Percentiles rank a stretch among this genome's conserved stretches.
Conservation (phyloP, 2,113 vertebrate genomes). For the Channa maculata region DNA sequence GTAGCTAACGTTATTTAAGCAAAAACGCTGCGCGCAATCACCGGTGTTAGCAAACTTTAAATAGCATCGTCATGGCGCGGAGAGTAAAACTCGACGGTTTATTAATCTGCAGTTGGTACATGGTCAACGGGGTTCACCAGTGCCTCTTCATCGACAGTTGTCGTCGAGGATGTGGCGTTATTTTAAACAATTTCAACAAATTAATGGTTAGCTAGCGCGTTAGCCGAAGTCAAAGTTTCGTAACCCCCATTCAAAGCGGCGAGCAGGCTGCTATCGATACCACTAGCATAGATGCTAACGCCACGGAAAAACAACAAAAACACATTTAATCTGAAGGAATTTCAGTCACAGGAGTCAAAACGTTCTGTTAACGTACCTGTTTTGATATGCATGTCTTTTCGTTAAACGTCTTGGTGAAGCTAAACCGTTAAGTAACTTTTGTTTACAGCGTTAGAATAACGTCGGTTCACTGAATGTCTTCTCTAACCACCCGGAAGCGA, state of each 20-base stretch:
- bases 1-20: constrained; percentile 14
- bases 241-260: constrained; percentile 76
- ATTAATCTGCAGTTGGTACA: rapidly evolving
- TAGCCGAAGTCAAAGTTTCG: constrained; percentile 77
- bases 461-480: constrained; percentile 52
- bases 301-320: constrained; percentile 15
- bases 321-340: not conserved
- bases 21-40: not conserved
- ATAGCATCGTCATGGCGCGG: constrained; percentile 56
- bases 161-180: rapidly evolving
- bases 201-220: constrained; percentile 3
- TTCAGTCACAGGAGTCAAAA: not conserved
- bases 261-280: constrained; percentile 27
- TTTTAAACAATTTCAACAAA: not conserved
- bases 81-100: constrained; percentile 11
- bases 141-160: rapidly evolving
- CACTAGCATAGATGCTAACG: constrained; percentile 50
- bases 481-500: constrained; percentile 75
- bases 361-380: constrained; percentile 70
- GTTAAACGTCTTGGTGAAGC: constrained; percentile 29
- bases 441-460: constrained; percentile 63
- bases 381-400: constrained; percentile 84
- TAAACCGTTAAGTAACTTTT: constrained; percentile 74
- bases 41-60: constrained; percentile 64
- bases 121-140: rapidly evolving